A percentile compares a stretch with the other conserved stretches of the same genome.
These are phyloP conservation scores for Horisme vitalbata DNA, from an alignment of 2,888 invertebrate species.

Conservation along the genomic window DNA sequence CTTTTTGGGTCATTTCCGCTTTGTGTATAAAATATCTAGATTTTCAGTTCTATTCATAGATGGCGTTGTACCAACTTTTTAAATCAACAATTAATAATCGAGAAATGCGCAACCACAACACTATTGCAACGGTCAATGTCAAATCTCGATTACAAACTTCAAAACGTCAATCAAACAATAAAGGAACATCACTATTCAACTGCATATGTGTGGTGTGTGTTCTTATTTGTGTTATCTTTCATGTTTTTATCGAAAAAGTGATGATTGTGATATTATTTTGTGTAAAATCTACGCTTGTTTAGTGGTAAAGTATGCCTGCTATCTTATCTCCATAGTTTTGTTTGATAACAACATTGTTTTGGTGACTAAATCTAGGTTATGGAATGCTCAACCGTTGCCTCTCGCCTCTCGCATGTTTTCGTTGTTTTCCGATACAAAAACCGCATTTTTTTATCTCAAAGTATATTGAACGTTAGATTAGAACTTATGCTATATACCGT, in stretches of 20 bases:
- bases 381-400: constrained; percentile 46
- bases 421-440: constrained; percentile 61
- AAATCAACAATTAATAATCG: constrained; percentile 9
- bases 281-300: constrained; percentile 64
- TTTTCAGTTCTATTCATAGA: not conserved
- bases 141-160: constrained; percentile 30
- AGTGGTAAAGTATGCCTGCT: constrained; percentile 69
- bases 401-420: constrained; percentile 64
- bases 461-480: constrained; percentile 35
- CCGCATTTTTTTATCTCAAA: constrained; percentile 30
- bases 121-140: constrained; percentile 31
- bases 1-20: too few species aligned
- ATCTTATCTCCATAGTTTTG: constrained; percentile 63
- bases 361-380: constrained; percentile 68
- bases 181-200: constrained; percentile 55
- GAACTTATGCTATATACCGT: not conserved
- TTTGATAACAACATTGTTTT: constrained; percentile 50
- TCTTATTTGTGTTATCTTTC: constrained; percentile 75
- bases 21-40: too few species aligned
- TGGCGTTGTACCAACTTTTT: constrained; percentile 1
- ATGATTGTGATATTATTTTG: constrained; percentile 70
- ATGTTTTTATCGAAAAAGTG: constrained; percentile 81
- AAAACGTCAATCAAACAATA: not conserved
- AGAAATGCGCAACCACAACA: constrained; percentile 34
- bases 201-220: constrained; percentile 58